These are phyloP conservation scores for Cyclargus thomasi DNA, from an alignment of 1,140 invertebrate species.

Conservation along the genomic window DNA sequence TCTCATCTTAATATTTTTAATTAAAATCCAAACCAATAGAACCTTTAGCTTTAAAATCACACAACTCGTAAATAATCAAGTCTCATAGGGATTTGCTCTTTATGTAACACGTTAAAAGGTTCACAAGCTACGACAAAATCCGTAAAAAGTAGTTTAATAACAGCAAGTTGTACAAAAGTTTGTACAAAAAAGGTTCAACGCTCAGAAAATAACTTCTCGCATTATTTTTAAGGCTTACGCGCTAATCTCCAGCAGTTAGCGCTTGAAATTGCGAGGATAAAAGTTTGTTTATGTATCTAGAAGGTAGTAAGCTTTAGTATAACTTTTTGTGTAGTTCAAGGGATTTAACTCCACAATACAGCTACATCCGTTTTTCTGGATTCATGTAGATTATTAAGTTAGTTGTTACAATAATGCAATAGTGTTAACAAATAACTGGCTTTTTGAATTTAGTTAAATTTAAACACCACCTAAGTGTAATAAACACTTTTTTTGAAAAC, in stretches of 20 bases:
- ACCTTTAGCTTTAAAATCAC: no score
- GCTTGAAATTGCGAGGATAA: neutral
- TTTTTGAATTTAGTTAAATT: no score
- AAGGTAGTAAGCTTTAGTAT: neutral
- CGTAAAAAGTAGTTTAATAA: constrained; percentile 1
- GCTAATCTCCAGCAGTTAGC: neutral
- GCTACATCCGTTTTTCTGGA: no score
- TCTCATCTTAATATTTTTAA: no score
- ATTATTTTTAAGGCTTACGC: neutral
- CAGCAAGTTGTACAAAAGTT: neutral
- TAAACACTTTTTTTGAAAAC: no score
- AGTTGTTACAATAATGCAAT: no score
- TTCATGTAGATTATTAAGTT: no score
- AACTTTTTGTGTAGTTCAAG: neutral
- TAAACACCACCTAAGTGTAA: no score
- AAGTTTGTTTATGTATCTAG: neutral
- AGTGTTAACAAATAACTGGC: no score
- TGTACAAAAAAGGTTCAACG: neutral
- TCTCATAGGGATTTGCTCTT: neutral
- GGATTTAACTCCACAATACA: neutral
- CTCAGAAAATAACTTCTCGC: neutral
- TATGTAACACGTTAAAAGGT: neutral
- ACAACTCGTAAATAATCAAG: neutral
- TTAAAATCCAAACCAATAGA: no score
- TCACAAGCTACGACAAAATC: neutral